phyloP scores from a whole-genome alignment of 2,113 vertebrate genomes.

The Lethenteron reissneri region DNA sequence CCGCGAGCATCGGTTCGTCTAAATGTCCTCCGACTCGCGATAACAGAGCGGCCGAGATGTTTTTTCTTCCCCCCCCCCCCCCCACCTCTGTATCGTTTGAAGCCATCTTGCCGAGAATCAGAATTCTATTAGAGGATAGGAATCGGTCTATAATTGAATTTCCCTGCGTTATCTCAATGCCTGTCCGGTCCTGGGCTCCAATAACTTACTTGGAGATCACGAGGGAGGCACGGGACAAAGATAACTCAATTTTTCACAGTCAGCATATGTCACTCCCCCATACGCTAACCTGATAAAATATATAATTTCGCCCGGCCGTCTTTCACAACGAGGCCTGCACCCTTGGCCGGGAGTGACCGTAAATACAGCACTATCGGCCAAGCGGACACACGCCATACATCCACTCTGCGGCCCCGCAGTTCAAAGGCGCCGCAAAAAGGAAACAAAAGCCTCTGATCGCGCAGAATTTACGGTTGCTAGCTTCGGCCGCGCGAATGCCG shows the following conservation, averaged over 20 bases:
- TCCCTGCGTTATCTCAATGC: slow-evolving; percentile 97
- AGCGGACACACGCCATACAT: too few species aligned
- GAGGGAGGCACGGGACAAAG: slow-evolving; percentile 27
- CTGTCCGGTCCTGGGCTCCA: slow-evolving; percentile 80
- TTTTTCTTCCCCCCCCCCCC: background rate
- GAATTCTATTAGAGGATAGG: slow-evolving; percentile 99
- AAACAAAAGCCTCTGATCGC: too few species aligned
- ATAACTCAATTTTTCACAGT: slow-evolving; percentile 93
- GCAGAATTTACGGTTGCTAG: too few species aligned
- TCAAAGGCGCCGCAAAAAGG: too few species aligned
- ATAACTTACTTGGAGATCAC: slow-evolving; percentile 72
- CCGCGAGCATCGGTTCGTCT: slow-evolving; percentile 3
- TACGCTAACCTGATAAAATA: slow-evolving; percentile 7
- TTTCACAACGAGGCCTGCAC: too few species aligned
- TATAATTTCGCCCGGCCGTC: background rate
- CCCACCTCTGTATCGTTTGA: background rate
- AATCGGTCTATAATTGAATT: slow-evolving; percentile 99
- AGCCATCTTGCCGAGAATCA: slow-evolving; percentile 82
- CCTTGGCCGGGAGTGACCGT: too few species aligned
- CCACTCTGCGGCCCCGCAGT: too few species aligned
- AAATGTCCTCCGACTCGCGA: background rate
- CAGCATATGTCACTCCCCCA: slow-evolving; percentile 51
- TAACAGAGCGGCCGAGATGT: background rate
- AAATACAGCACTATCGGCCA: too few species aligned
- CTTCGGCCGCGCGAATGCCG: too few species aligned